Evolutionary conservation across 2,113 vertebrate genomes (phyloP), one percentile per base, ranked within the genome.

Genomic region (Irena cyanogastra): DNA sequence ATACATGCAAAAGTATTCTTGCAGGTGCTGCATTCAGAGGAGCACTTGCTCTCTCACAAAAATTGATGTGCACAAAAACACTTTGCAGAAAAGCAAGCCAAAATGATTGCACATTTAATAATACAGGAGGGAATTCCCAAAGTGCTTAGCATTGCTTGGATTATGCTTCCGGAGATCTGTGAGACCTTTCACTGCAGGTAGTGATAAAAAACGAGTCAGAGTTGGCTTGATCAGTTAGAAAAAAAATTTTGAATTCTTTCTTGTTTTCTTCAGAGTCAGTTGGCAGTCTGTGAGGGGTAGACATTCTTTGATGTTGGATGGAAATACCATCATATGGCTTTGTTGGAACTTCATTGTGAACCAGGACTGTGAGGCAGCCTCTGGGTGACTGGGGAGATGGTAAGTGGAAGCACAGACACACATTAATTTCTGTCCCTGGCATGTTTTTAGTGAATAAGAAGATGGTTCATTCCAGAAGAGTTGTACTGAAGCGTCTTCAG

Each of bases 21-120:
- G 93, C 76, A 91, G 77, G 94, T 89, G 84, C 45, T 64, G 33
- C 54, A 20, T 85, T 94, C 13, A 27, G 65, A 45, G 23, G 22
- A 66, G 19, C 45, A 24, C n/a, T 18, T 7, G 26, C 26, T 87
- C 31, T 7, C 15, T 82, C 57, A 30, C 11, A 91, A 92, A 74
- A 45, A 50, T 28, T 63, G 39, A 50, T 63, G 45, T 74, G 50
- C 44, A 57, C 61, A 45, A 45, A 79, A 82, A 50, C 57, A 30
- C 20, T 91, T 89, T 45, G 45, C 31, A 72, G 53, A 35, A 89
- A 79, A 85, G 22, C 8, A 57, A 94, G 47, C 28, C 39, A 35
- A 61, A 93, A 76, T 30, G 56, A 84, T 53, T 75, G 8, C 31
- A 45, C 64, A 13, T 50, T 90, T 64, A 78, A 53, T 75, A 60